Percentiles rank a stretch among this genome's conserved stretches.
Conservation (phyloP, 2,797 vertebrate species). For the Acanthornis magna region DNA sequence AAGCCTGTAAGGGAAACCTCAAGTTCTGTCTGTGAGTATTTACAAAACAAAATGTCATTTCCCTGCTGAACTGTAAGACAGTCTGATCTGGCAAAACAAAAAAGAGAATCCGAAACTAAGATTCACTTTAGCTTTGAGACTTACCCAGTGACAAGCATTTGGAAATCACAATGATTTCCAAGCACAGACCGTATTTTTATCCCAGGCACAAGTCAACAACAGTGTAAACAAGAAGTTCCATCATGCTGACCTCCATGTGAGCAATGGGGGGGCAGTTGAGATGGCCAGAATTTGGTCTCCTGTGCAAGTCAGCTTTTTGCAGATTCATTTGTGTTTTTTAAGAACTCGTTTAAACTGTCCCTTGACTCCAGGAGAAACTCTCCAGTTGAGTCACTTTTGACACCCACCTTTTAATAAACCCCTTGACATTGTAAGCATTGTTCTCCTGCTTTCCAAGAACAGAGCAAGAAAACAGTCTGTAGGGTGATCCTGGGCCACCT, state of each 20-base stretch:
- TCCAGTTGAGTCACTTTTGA: background rate
- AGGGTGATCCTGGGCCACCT: background rate
- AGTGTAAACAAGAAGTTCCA: background rate
- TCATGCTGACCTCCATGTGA: background rate
- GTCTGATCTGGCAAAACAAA: background rate
- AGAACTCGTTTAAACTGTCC: background rate
- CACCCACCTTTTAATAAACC: background rate
- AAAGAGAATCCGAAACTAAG: background rate
- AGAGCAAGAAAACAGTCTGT: background rate
- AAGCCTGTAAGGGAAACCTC: background rate
- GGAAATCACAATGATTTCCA: background rate
- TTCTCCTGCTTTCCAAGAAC: background rate
- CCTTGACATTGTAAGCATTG: background rate
- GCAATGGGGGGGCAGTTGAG: background rate
- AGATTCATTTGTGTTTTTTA: background rate
- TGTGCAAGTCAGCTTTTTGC: background rate
- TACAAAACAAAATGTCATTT: slow-evolving; percentile 16
- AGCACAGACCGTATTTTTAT: background rate
- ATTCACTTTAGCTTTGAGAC: background rate
- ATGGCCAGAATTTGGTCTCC: background rate
- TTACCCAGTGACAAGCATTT: background rate
- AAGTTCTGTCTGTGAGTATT: background rate
- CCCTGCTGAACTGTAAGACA: background rate
- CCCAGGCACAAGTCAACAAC: background rate
- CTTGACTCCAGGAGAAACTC: background rate